phyloP scores from a whole-genome alignment of 2,113 vertebrate species.

The Naja naja region DNA sequence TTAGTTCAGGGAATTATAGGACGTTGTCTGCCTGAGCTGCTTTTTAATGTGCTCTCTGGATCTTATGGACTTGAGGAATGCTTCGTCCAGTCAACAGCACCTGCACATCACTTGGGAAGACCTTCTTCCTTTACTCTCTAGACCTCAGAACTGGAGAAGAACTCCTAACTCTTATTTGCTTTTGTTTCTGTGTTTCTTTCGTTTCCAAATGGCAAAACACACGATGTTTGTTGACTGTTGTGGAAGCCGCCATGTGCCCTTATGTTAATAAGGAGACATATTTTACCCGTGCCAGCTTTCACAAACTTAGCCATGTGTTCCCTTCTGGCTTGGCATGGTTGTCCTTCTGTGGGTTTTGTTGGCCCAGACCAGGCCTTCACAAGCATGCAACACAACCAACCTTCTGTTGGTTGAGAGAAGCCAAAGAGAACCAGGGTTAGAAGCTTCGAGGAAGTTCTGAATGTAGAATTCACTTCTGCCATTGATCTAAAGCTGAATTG shows the following conservation, averaged over 20 bases:
- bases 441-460: background rate
- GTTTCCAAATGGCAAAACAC: slow-evolving; percentile 3
- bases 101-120: background rate
- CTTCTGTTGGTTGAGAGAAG: background rate
- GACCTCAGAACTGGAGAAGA: background rate
- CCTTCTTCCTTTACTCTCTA: background rate
- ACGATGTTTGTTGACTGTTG: slow-evolving; percentile 6
- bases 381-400: background rate
- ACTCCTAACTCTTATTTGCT: no score
- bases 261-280: background rate
- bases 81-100: background rate
- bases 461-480: background rate
- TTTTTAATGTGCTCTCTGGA: background rate
- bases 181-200: background rate
- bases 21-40: background rate
- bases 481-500: background rate
- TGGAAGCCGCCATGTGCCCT: background rate
- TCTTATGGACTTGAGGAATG: background rate
- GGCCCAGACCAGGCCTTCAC: background rate
- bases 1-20: background rate
- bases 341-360: slow-evolving; percentile 5
- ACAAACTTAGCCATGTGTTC: background rate
- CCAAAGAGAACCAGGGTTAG: background rate
- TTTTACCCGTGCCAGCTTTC: background rate
- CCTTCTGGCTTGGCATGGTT: background rate